Conservation (phyloP, 1,140 invertebrate species). For the Pogonognathellus flavescens region DNA sequence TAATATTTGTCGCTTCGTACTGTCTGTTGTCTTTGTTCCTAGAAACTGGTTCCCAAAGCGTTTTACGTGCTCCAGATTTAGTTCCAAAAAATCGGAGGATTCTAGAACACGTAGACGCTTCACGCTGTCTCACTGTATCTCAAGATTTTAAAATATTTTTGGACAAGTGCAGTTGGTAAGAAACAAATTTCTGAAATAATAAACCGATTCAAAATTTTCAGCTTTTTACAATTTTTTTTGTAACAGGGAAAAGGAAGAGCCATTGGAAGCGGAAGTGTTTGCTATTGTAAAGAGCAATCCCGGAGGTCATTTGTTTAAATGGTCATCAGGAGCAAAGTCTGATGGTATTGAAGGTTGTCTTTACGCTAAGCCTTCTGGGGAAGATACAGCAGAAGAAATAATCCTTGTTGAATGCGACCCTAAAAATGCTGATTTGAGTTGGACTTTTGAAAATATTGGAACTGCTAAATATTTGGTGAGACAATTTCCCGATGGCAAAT, state of each 20-base stretch:
- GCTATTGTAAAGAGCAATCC: constrained; percentile 56
- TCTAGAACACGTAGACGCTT: constrained; percentile 50
- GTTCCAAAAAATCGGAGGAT: constrained; percentile 56
- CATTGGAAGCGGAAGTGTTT: constrained; percentile 54
- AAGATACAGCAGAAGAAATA: constrained; percentile 30
- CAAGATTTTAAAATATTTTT: constrained; percentile 57
- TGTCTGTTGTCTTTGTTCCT: neutral
- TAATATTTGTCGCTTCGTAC: neutral
- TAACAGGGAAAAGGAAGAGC: constrained; percentile 53
- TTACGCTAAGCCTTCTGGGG: neutral
- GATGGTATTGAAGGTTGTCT: constrained; percentile 57
- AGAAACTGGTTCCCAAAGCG: neutral
- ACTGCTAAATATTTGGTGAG: constrained; percentile 41
- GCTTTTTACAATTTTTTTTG: neutral
- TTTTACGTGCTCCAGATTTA: constrained; percentile 1
- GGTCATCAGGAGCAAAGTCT: constrained; percentile 54
- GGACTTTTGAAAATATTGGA: constrained; percentile 53
- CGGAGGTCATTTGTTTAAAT: constrained; percentile 60
- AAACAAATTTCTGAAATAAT: neutral
- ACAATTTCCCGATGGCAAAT: constrained; percentile 18
- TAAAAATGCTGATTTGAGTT: constrained; percentile 23
- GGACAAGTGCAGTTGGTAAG: constrained; percentile 61
- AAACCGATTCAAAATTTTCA: no score
- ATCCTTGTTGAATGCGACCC: constrained; percentile 57
- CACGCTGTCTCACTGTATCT: constrained; percentile 58